A percentile compares a stretch with the other conserved stretches of the same genome.
These are phyloP conservation scores for Muscicapa striata DNA, from an alignment of 2,797 vertebrate genomes.

Conservation along the genomic window DNA sequence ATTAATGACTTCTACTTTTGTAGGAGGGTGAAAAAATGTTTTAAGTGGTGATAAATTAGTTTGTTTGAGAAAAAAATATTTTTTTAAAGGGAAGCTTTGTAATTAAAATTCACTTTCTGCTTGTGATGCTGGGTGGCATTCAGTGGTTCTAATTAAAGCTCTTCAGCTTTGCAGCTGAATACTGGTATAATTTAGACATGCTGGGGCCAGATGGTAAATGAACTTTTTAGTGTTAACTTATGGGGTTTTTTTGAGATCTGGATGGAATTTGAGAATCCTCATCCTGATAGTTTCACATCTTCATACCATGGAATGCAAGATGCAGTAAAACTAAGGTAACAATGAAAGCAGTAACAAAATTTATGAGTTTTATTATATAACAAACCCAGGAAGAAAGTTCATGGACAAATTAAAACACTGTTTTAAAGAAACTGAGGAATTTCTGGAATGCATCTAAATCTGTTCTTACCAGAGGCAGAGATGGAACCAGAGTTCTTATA, in stretches of 20 bases:
- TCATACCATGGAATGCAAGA: background rate
- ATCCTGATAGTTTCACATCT: background rate
- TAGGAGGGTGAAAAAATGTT: background rate
- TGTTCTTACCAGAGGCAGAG: background rate
- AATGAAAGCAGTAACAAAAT: background rate
- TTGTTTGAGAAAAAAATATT: background rate
- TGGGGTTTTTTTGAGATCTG: background rate
- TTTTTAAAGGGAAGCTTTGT: background rate
- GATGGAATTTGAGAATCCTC: background rate
- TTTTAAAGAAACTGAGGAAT: background rate
- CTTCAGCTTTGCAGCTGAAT: background rate
- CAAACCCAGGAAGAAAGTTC: background rate
- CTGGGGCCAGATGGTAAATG: slow-evolving; percentile 26
- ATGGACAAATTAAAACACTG: background rate
- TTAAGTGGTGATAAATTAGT: background rate
- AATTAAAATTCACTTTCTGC: background rate
- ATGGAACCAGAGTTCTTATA: background rate
- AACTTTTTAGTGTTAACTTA: slow-evolving; percentile 11
- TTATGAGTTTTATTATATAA: background rate
- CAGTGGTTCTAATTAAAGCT: slow-evolving; percentile 40
- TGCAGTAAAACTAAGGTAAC: background rate
- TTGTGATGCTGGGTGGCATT: background rate
- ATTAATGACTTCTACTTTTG: background rate
- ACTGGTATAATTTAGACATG: background rate
- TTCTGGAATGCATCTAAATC: background rate